A percentile compares a stretch with the other conserved stretches of the same genome.
These are phyloP conservation scores for Oenanthe oenanthe DNA, from an alignment of 2,113 vertebrate species.

Conservation along the genomic window DNA sequence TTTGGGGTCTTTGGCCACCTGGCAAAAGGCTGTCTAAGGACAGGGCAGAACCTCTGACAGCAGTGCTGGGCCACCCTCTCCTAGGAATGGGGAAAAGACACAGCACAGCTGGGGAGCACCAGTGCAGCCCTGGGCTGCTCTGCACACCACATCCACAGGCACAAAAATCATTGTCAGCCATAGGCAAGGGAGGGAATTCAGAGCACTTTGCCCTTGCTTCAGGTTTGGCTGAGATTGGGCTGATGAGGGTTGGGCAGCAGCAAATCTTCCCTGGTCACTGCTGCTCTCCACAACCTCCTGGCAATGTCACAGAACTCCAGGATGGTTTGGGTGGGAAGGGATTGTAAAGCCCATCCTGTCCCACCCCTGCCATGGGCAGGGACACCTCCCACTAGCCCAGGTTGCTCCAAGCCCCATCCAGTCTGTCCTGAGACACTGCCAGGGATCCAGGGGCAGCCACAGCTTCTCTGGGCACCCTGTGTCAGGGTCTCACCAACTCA, in stretches of 20 bases:
- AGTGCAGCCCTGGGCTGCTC: background rate
- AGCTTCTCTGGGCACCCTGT: background rate
- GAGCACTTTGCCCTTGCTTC: background rate
- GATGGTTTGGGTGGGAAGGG: background rate
- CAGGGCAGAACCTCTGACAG: background rate
- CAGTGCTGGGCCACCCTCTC: background rate
- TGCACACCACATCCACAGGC: accelerated
- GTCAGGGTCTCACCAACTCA: background rate
- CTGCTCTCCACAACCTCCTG: background rate
- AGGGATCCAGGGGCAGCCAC: background rate
- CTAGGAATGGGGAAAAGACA: background rate
- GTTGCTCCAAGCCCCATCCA: accelerated
- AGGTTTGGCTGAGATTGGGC: background rate
- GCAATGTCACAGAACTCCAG: background rate
- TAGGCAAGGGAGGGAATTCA: background rate
- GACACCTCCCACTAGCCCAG: background rate
- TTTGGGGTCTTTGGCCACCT: background rate
- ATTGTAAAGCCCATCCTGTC: accelerated
- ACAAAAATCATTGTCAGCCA: background rate
- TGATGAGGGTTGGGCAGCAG: background rate
- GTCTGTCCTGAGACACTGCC: accelerated
- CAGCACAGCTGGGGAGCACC: background rate
- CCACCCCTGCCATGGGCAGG: background rate
- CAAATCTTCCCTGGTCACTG: background rate
- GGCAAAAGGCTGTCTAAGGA: background rate